Percentiles rank a stretch among this genome's conserved stretches.
These are phyloP conservation scores for Ceratothoa steindachneri DNA, from an alignment of 2,888 invertebrate genomes.

Conservation along the genomic window DNA sequence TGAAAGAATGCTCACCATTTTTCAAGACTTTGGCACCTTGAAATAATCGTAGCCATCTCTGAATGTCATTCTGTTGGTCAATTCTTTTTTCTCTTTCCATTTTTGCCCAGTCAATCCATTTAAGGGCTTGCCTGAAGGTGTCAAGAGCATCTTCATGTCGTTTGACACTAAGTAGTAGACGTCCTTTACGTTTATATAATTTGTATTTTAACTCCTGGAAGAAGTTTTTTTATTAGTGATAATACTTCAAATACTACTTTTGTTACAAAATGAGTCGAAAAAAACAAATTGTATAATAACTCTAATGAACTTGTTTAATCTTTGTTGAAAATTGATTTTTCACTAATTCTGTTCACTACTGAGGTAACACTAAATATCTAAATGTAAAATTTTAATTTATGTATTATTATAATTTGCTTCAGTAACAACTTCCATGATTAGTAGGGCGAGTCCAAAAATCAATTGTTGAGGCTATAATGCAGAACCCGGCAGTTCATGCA, in stretches of 20 bases:
- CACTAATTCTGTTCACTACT: too few relatives aligned
- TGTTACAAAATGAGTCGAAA: background rate
- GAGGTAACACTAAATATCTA: too few relatives aligned
- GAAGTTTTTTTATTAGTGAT: background rate
- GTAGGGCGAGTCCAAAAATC: too few relatives aligned
- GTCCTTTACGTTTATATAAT: constrained; percentile 41
- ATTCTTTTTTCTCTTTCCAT: constrained; percentile 45
- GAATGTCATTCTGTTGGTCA: constrained; percentile 40
- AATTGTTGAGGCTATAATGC: too few relatives aligned
- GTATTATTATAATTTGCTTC: too few relatives aligned
- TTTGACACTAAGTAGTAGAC: constrained; percentile 36
- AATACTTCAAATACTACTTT: background rate
- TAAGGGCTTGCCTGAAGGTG: constrained; percentile 44
- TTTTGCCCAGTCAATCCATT: constrained; percentile 47
- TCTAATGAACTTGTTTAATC: too few relatives aligned
- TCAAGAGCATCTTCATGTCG: constrained; percentile 41
- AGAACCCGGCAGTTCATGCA: too few relatives aligned
- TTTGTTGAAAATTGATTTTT: too few relatives aligned
- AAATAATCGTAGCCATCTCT: constrained; percentile 41
- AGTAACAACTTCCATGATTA: too few relatives aligned
- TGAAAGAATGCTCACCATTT: constrained; percentile 20
- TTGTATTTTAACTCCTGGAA: constrained; percentile 44
- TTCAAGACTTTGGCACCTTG: constrained; percentile 37
- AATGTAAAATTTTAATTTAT: too few relatives aligned
- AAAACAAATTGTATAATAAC: background rate